Evolutionary conservation across 2,888 invertebrate species (phyloP), one percentile per base, ranked within the genome.

Genomic region (Melipona bicolor): DNA sequence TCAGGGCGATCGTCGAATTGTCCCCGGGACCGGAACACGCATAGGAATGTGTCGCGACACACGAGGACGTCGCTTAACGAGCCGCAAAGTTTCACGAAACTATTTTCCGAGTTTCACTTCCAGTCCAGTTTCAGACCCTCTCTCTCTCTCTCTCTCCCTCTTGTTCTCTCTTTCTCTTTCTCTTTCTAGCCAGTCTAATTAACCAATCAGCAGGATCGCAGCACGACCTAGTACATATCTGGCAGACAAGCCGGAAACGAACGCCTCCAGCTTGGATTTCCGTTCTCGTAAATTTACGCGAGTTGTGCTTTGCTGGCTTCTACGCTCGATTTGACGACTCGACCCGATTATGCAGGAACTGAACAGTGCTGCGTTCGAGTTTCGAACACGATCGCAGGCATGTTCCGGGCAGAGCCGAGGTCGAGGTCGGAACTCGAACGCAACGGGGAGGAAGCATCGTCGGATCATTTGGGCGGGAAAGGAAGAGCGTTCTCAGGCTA

Each of bases 141-240:
- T n/a, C 6, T 32, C 19, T 21, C 24, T 56, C 56, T 27, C 17
- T 59, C n/a, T 4, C 43, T 0, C 43, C 1, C 4, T 9, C 36
- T 36, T 9, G 9, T 36, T 43, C 43, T 43, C 43, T 27, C 27
- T 32, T 21, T 62, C 6, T 73, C 32, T n/a, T 9, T 3, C 52
- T 19, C 36, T 15, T 27, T 27, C 27, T 6, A 70, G 77, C 71
- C 73, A 69, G 85, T 88, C 82, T 88, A 90, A 92, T 92, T 91
- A 91, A 91, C 90, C 87, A 90, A 92, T 91, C 91, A 89, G 87
- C 86, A 79, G 76, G 67, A 73, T 43, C 43, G 43, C 11, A 43
- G 43, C 43, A 43, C 43, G 43, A 43, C 9, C 43, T 9, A 43
- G 43, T 43, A 43, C 43, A 43, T 43, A 73, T 65, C 65, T 61